phyloP scores from a whole-genome alignment of 1,140 invertebrate genomes.

The Bombus superbus region DNA sequence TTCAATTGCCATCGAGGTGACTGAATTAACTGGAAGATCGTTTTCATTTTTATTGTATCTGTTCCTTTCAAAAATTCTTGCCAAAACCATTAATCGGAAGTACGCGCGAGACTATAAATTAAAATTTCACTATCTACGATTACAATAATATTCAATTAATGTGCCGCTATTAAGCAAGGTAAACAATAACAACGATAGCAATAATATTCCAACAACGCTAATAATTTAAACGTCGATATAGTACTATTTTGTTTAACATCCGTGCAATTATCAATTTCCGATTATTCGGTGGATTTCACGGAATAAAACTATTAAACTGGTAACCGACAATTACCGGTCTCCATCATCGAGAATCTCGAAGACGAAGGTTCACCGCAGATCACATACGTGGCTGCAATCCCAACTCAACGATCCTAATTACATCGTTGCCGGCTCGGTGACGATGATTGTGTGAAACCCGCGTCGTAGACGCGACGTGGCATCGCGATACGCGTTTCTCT shows the following conservation, averaged over 20 bases:
- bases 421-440: conserved; percentile 8
- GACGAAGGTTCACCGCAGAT: neutral
- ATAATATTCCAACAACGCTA: too few species aligned
- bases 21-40: neutral
- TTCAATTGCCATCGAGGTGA: neutral
- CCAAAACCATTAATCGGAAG: neutral
- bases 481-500: conserved; percentile 15
- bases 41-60: neutral
- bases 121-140: neutral
- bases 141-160: too few species aligned
- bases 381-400: neutral
- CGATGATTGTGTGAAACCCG: neutral
- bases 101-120: neutral
- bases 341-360: neutral
- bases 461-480: neutral
- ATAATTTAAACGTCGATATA: neutral
- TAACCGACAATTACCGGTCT: neutral
- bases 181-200: too few species aligned
- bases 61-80: neutral
- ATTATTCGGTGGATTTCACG: neutral
- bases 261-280: neutral
- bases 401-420: conserved; percentile 12
- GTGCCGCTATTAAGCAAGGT: too few species aligned
- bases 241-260: neutral
- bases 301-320: neutral